Base-by-base conservation (phyloP, 2,113 vertebrate species). In the Eleginops maclovinus region DNA sequence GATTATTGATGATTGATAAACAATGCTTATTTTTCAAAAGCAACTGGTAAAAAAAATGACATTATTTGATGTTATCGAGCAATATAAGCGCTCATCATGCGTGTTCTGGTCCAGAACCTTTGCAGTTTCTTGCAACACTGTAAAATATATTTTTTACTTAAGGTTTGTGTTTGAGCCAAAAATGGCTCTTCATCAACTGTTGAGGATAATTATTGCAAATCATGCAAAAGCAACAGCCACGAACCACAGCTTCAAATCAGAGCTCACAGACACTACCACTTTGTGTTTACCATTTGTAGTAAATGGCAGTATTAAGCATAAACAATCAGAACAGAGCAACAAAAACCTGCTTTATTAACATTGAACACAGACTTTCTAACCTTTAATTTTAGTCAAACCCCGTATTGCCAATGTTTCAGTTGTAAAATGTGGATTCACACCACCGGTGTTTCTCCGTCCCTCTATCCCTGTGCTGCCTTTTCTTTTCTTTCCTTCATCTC, bases 401-500 rank as follows among this genome's bases (percentile, higher is more conserved):
- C 3, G 13, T 19, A n/a, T 3, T 70, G 21, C 24, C 0, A 22
- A 6, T 40, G 43, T 43, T 72, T 79, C 36, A 53, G 1, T 24
- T 46, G 21, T 54, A 15, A 55, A 49, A 14, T 7, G 12, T 31
- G 19, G 16, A 40, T 55, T 28, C 9, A 36, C 31, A 24, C 24
- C 14, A 28, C 26, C 19, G 4, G 11, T 44, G 3, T 56, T 54
- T 31, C 12, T 70, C 22, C 22, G 9, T 19, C 41, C 11, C 21
- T 66, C 54, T 47, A 26, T 73, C 59, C 16, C 40, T 9, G 9
- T 15, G 15, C 46, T 55, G 5, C 21, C 14, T 67, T 14, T 12
- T 26, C 24, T 51, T 72, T 10, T 72, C 54, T 66, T 24, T 66
- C 40, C 17, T 63, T 69, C 26, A 46, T 73, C 49, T 59, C 26